A percentile compares a stretch with the other conserved stretches of the same genome.
Evolutionary conservation across 2,113 vertebrate genomes (phyloP).

Genomic region (Daubentonia madagascariensis): DNA sequence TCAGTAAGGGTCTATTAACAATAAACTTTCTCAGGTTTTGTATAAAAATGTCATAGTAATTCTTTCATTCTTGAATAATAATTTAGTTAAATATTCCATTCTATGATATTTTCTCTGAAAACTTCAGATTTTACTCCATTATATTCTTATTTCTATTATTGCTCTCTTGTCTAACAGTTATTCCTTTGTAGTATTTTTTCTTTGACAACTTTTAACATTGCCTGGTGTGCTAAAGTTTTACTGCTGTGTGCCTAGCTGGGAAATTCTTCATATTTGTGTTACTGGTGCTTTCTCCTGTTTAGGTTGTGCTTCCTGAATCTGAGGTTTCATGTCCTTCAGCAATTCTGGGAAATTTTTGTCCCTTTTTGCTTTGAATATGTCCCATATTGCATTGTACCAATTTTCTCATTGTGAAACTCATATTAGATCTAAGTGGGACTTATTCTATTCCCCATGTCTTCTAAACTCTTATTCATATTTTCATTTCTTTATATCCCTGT

Average conservation of each 20-base stretch:
- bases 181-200: background rate
- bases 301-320: background rate
- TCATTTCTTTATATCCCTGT: background rate
- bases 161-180: background rate
- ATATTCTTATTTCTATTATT: background rate
- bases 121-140: background rate
- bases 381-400: background rate
- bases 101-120: conserved; percentile 2
- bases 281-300: background rate
- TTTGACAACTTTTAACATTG: background rate
- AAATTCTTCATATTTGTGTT: background rate
- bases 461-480: background rate
- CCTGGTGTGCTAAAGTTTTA: background rate
- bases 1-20: background rate
- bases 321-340: background rate
- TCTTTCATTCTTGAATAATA: background rate
- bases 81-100: background rate
- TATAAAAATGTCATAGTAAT: background rate
- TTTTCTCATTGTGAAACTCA: background rate
- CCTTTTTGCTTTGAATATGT: background rate
- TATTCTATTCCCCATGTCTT: background rate
- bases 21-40: background rate
- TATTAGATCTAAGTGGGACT: background rate
- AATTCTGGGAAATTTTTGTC: background rate
- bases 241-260: background rate